Base-by-base conservation (phyloP, 2,797 vertebrate genomes). In the Argya squamiceps region DNA sequence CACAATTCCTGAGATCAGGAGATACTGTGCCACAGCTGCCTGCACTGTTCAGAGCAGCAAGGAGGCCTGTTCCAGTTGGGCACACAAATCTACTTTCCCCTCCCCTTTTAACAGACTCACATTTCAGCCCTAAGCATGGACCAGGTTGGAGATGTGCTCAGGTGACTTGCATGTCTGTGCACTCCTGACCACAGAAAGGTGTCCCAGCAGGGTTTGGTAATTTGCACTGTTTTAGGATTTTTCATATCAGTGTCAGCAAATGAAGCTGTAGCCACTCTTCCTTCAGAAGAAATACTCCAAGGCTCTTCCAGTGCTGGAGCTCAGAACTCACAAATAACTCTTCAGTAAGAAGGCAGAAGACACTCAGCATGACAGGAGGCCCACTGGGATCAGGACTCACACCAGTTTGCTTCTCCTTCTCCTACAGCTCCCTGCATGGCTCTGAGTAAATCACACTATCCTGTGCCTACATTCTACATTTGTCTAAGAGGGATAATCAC, bases 321-420 rank as follows among this genome's bases (percentile, higher is more conserved):
- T 69, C 81, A 22, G 78, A 65, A 36, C 34, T 79, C 69, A 81
- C 80, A 82, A 86, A 93, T 15, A 97, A 78, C 29, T 22, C 88
- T 60, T 55, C 6, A 7, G 67, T 71, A 78, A 39, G 68, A 41
- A 88, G 89, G 71, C 84, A 92, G 71, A 81, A n/a, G 0, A 5
- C n/a, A 27, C 59, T 76, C 81, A 90, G 41, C 50, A 71, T 2
- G 9, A 88, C 53, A 29, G 59, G 89, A 2, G 0, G 79, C 58
- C 56, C 24, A 11, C 34, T 5, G 1, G 80, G 76, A 79, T 34
- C 43, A 59, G 85, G 50, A 76, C 69, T 84, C 79, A 81, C 60
- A 78, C 29, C 43, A 69, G 73, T 43, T 46, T 81, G 43, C 78
- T 87, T 65, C 90, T 96, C 65, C 41, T 82, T 84, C 85, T 82